Evolutionary conservation across 2,113 vertebrate species (phyloP), one percentile per base, ranked within the genome.

Genomic region (Neogobius melanostomus): DNA sequence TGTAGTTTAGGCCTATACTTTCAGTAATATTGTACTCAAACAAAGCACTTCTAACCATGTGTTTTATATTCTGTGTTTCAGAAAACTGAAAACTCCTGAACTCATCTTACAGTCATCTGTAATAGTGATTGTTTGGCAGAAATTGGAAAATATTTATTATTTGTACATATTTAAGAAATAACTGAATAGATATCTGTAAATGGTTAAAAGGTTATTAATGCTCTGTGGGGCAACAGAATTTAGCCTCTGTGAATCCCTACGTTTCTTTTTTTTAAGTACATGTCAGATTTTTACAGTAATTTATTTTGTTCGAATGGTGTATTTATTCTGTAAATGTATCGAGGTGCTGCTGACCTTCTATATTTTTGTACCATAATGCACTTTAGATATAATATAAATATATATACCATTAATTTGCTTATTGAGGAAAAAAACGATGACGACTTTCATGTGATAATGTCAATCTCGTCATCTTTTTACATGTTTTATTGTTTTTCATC

Each of bases 281-380:
- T 91, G 87, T 91, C 85, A 81, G 82, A 88, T 88, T 74, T 75
- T 89, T 90, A 79, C 86, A 46, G 81, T 94, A 92, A 98, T 97
- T 96, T 97, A 98, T 97, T 98, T 85, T 94, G 92, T 96, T 84
- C 93, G 93, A 95, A 92, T 82, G 87, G 92, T 97, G 93, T 98
- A 98, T 98, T 98, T 98, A 98, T 98, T 98, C 95, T 95, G 93
- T 95, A 95, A 95, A 95, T 91, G 76, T 97, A 94, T 95, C 93
- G 94, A 94, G 96, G 95, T 96, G 95, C 96, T 97, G 97, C 96
- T 96, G 95, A 96, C 92, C 95, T 91, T 94, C 93, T 95, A 92
- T 94, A 94, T 92, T 93, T 95, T 93, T 96, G 95, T 97, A 97
- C 96, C 92, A 93, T 98, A 95, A 95, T 96, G 97, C 96, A 98